A percentile compares a stretch with the other conserved stretches of the same genome.
Conservation (phyloP, 2,113 vertebrate species). For the Mystacornis crossleyi region DNA sequence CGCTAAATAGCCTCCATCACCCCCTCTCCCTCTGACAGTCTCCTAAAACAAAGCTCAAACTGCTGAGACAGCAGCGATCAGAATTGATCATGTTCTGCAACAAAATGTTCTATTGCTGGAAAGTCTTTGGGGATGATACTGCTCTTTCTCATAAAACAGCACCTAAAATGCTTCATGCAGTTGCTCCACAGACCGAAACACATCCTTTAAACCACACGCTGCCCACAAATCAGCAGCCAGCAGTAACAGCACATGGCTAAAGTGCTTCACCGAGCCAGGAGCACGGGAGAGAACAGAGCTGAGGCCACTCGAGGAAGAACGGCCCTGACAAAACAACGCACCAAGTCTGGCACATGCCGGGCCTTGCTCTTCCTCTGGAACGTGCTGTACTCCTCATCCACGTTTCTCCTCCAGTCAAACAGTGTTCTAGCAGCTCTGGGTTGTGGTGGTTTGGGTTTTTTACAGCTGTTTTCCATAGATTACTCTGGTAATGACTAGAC, state of each 20-base stretch:
- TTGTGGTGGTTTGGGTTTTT: neutral
- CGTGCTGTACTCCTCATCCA: neutral
- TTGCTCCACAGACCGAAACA: neutral
- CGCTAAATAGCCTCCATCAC: neutral
- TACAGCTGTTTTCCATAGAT: neutral
- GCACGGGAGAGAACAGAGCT: neutral
- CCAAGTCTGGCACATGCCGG: neutral
- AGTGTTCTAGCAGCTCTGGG: neutral
- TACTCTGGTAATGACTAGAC: neutral
- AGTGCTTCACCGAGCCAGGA: neutral
- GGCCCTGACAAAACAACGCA: neutral
- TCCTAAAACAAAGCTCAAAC: conserved; percentile 10
- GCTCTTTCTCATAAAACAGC: neutral
- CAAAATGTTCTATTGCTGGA: neutral
- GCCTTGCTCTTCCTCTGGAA: neutral
- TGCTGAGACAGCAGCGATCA: neutral
- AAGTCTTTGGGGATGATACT: neutral
- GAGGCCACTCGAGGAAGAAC: neutral
- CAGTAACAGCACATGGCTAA: neutral
- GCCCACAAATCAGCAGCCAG: neutral
- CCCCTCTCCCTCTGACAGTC: neutral
- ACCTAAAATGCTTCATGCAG: neutral
- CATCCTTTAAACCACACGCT: neutral
- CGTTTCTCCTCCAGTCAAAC: neutral
- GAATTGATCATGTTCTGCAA: neutral